Evolutionary conservation across 2,113 vertebrate species (phyloP).

Genomic region (Silurus meridionalis): DNA sequence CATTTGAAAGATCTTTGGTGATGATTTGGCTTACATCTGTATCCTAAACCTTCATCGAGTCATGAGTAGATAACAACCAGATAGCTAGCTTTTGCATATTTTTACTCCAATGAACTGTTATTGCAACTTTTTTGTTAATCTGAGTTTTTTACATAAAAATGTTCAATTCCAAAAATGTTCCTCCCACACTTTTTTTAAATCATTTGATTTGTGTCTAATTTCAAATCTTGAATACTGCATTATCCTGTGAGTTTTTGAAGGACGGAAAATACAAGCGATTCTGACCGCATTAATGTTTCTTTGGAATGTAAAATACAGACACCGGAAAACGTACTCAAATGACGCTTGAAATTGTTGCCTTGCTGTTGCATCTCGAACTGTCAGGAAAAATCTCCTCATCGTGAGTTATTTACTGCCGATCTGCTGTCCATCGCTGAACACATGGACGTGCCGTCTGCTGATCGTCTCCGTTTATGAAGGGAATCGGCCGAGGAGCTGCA

Average conservation of each 20-base stretch:
- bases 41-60: background rate
- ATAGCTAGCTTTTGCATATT: background rate
- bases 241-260: background rate
- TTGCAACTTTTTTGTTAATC: background rate
- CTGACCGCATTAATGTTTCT: no score
- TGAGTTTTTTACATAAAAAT: background rate
- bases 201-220: background rate
- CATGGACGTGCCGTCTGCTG: background rate
- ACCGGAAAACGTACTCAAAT: background rate
- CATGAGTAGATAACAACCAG: background rate
- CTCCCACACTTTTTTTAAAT: background rate
- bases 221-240: background rate
- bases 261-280: background rate
- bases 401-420: background rate
- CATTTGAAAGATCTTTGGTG: background rate
- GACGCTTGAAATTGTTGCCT: background rate
- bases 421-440: slow-evolving; percentile 18
- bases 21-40: background rate
- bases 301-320: background rate
- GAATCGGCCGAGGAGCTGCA: background rate
- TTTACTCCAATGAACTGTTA: background rate
- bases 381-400: slow-evolving; percentile 15
- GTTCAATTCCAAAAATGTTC: no score
- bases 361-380: background rate
- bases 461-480: background rate